Base-by-base conservation (phyloP, 1,140 invertebrate genomes). In the Cotesia vestalis region DNA sequence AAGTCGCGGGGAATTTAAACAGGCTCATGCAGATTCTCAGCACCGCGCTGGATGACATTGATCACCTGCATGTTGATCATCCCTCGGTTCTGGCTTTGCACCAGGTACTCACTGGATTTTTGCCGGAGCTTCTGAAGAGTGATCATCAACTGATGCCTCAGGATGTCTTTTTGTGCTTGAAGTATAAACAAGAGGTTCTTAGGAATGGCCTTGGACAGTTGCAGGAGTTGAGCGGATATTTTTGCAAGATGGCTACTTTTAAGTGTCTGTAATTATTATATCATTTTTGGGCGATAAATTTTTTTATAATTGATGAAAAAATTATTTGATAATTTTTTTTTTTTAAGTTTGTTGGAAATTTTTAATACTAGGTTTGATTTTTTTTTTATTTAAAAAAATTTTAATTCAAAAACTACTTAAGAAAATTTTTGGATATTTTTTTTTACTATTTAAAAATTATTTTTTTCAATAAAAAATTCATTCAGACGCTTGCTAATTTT, bases 151-250 rank as follows among this genome's bases (percentile, higher is more conserved):
- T 84, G 5, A 61, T 55, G 4, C 78, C 78, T 4, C 63, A 84
- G 1, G 84, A 86, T 73, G 8, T 86, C 11, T 84, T 80, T 68
- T 85, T 66, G 62, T 86, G 84, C 67, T 17, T 86, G 4, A 84
- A 80, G 52, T 61, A 63, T 4, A 84, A 81, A 40, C 72, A 81
- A 71, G 69, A 76, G 0, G 20, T 67, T 12, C 36, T 86, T 1
- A 77, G 72, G 68, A 72, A 66, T 35, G 84, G 85, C 27, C 66
- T 83, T 5, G 69, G 27, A 4, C 85, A 86, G n/a, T 74, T 84
- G 6, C 82, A 85, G 75, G 81, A 85, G 11, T 69, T 86, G 11
- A 78, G 76, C 55, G 73, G 66, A 9, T 81, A 84, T 66, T 83
- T 83, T 66, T 79, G 78, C 51, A 80, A 72, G 61, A 73, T 85